Percentiles rank a stretch among this genome's conserved stretches.
These are phyloP conservation scores for Cephus pygmeus DNA, from an alignment of 2,888 invertebrate species.

Conservation along the genomic window DNA sequence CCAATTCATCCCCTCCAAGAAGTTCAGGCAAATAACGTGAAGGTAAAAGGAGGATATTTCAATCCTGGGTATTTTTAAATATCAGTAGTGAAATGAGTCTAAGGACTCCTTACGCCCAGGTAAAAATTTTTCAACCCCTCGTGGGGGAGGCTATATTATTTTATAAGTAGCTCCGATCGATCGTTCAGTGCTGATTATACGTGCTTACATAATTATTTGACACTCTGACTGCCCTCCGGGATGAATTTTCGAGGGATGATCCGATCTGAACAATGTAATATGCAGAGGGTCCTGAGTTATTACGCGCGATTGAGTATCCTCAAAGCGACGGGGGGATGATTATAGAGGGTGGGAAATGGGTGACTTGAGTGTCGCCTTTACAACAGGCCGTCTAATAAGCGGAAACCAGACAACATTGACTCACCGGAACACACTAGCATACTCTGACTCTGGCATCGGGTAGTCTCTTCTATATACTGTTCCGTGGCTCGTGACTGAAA, in stretches of 20 bases:
- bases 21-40: background rate
- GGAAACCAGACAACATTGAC: constrained; percentile 2
- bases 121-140: no score
- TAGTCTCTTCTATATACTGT: background rate
- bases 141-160: background rate
- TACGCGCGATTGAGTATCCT: background rate
- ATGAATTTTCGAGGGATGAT: background rate
- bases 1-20: background rate
- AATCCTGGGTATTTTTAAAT: no score
- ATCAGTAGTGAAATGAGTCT: no score
- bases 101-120: no score
- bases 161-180: background rate
- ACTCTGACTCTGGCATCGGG: background rate
- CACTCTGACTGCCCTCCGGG: background rate
- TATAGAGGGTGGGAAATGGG: background rate
- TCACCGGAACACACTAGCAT: background rate
- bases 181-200: background rate
- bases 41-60: background rate
- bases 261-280: background rate
- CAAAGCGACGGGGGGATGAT: background rate
- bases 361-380: background rate
- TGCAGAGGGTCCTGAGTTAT: background rate
- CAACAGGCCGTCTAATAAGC: background rate
- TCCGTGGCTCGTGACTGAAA: background rate
- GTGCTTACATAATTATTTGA: background rate